These are phyloP conservation scores for Whitmania pigra DNA, from an alignment of 1,140 invertebrate genomes.

Conservation along the genomic window DNA sequence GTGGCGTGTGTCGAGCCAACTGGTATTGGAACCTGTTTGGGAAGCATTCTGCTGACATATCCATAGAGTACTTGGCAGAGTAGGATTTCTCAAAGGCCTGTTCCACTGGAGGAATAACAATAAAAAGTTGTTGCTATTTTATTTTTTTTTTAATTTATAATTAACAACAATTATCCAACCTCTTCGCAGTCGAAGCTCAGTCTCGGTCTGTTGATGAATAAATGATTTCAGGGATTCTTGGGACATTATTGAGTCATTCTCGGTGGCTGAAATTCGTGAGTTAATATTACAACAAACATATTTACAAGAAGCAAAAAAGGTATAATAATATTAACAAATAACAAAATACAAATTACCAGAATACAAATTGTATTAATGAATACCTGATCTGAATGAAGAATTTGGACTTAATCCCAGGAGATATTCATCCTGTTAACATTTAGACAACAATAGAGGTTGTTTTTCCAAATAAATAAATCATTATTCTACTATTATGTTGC, in stretches of 20 bases:
- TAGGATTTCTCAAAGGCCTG: neutral
- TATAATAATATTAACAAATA: neutral
- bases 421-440: no score
- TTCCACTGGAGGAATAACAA: neutral
- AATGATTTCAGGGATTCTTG: neutral
- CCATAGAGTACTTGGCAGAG: neutral
- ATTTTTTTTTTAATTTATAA: neutral
- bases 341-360: neutral
- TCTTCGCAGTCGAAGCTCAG: neutral
- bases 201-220: neutral
- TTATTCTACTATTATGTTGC: no score
- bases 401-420: no score
- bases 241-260: neutral
- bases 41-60: neutral
- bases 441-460: no score
- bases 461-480: no score
- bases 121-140: neutral
- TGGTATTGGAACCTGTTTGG: conserved; percentile 7
- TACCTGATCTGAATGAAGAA: no score
- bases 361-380: neutral
- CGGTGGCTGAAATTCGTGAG: neutral
- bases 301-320: neutral
- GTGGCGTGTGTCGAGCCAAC: neutral
- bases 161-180: neutral
- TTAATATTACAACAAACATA: neutral